A percentile compares a stretch with the other conserved stretches of the same genome.
These are phyloP conservation scores for Mythimna albipuncta DNA, from an alignment of 2,888 invertebrate genomes.

Conservation along the genomic window DNA sequence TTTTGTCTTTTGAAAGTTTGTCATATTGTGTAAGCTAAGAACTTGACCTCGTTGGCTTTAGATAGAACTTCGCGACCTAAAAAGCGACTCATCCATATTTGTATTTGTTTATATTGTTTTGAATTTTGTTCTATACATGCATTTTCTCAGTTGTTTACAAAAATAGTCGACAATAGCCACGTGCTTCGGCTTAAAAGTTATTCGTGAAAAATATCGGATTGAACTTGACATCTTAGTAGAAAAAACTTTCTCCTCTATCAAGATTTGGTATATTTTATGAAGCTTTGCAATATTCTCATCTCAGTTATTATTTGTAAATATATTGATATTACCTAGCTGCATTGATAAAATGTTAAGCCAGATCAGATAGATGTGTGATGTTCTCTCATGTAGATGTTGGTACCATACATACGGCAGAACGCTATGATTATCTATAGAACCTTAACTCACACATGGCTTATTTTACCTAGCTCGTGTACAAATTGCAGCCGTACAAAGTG, in stretches of 20 bases:
- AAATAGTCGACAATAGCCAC: slow-evolving; percentile 18
- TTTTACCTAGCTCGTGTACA: slow-evolving; percentile 71
- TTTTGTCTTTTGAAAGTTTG: slow-evolving; percentile 4
- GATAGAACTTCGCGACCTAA: slow-evolving; percentile 38
- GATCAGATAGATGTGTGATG: neutral
- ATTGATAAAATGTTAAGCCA: neutral
- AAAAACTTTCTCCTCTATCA: neutral
- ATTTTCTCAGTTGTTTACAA: slow-evolving; percentile 24
- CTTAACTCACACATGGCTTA: slow-evolving; percentile 50
- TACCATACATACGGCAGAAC: slow-evolving; percentile 1
- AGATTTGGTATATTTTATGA: neutral
- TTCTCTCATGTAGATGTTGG: neutral
- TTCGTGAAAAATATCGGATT: slow-evolving; percentile 5
- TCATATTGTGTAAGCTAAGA: slow-evolving; percentile 17
- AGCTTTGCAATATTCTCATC: neutral
- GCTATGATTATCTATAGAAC: slow-evolving; percentile 32
- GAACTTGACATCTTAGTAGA: slow-evolving; percentile 10
- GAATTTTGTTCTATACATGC: slow-evolving; percentile 23
- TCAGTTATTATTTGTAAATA: neutral
- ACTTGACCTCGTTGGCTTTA: slow-evolving; percentile 44
- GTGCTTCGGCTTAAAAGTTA: slow-evolving; percentile 8
- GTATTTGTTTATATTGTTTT: slow-evolving; percentile 45
- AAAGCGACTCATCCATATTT: slow-evolving; percentile 39
- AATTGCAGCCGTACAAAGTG: slow-evolving; percentile 72
- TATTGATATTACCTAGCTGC: neutral